A percentile compares a stretch with the other conserved stretches of the same genome.
These are phyloP conservation scores for Sarotherodon lohbergeri DNA, from an alignment of 2,113 vertebrate species.

Conservation along the genomic window DNA sequence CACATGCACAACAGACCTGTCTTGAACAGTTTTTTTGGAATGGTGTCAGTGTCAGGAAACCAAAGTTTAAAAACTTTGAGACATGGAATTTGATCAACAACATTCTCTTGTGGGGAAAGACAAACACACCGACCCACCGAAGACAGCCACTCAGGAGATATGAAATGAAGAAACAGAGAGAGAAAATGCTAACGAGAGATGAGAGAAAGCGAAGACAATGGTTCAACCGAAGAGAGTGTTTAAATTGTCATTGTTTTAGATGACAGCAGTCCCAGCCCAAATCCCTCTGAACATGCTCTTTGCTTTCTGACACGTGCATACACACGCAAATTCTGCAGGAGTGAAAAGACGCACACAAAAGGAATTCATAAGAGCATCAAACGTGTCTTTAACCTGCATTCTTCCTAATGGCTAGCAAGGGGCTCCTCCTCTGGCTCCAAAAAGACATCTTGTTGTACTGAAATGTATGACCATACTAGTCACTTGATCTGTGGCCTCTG, in stretches of 20 bases:
- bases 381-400: not conserved
- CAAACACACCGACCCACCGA: not conserved
- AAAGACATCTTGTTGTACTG: not conserved
- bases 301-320: not conserved
- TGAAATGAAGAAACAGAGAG: not conserved
- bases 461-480: not conserved
- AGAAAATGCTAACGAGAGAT: not conserved
- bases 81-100: not conserved
- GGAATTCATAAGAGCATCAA: not conserved
- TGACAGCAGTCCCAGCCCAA: slow-evolving; percentile 4
- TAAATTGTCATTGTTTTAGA: slow-evolving; percentile 14
- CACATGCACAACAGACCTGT: not conserved
- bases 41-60: not conserved
- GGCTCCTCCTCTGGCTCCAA: not conserved
- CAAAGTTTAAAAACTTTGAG: not conserved
- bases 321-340: not conserved
- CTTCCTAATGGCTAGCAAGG: not conserved
- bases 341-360: not conserved
- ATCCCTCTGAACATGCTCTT: slow-evolving; percentile 1
- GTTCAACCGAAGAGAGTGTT: not conserved
- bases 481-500: not conserved
- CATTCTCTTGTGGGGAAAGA: not conserved
- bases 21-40: not conserved
- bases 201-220: not conserved
- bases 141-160: not conserved